These are phyloP conservation scores for Rotaria socialis DNA, from an alignment of 2,888 invertebrate species.

Conservation along the genomic window DNA sequence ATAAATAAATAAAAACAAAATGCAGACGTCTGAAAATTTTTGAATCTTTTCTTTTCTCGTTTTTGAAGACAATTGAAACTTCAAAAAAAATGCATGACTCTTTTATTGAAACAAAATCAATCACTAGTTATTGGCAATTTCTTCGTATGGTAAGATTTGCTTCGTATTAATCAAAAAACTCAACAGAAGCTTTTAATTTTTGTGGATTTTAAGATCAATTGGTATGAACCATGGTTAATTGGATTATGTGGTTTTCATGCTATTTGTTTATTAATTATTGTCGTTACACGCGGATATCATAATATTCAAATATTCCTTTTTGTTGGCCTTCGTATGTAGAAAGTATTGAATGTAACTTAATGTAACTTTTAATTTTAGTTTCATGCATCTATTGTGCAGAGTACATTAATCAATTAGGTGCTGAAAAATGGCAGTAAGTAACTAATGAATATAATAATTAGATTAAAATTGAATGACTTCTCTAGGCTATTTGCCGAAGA, in stretches of 20 bases:
- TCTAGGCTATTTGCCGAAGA: slow-evolving; percentile 75
- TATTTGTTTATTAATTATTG: slow-evolving; percentile 49
- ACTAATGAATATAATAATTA: background rate
- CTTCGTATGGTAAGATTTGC: background rate
- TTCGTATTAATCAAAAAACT: background rate
- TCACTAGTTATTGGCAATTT: slow-evolving; percentile 21
- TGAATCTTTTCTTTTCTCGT: background rate
- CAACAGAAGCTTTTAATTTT: background rate
- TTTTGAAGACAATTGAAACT: background rate
- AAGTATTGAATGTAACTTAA: background rate
- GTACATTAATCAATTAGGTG: slow-evolving; percentile 80
- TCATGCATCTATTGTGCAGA: slow-evolving; percentile 69
- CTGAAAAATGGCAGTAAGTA: slow-evolving; percentile 72
- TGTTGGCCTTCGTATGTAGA: slow-evolving; percentile 25
- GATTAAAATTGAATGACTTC: background rate
- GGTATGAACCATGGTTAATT: slow-evolving; percentile 53
- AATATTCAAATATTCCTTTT: slow-evolving; percentile 43
- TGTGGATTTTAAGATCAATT: slow-evolving; percentile 51
- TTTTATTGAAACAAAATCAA: background rate
- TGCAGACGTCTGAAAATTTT: background rate
- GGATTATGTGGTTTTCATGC: slow-evolving; percentile 52
- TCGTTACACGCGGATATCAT: slow-evolving; percentile 47
- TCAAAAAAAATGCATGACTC: background rate
- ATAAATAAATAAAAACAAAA: background rate
- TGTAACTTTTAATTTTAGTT: background rate